These are phyloP conservation scores for Hafferia zeledoni DNA, from an alignment of 2,797 vertebrate species.

Conservation along the genomic window DNA sequence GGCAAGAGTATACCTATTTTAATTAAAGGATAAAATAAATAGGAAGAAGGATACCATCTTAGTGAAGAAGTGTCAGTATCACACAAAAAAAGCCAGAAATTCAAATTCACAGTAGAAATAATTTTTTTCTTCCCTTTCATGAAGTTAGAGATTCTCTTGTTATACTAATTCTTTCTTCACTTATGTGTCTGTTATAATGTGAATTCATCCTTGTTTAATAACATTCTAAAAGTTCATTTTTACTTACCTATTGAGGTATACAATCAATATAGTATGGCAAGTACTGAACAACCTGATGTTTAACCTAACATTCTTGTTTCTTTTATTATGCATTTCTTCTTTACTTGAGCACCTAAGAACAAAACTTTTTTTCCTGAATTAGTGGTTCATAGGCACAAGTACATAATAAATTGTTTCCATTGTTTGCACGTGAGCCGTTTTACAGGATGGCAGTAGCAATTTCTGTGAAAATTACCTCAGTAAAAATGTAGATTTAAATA, in stretches of 20 bases:
- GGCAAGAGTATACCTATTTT: background rate
- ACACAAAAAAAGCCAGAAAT: background rate
- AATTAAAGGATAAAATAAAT: background rate
- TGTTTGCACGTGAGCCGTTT: background rate
- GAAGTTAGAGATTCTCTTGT: background rate
- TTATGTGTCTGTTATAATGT: accelerated
- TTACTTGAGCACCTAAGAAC: background rate
- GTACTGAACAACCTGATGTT: background rate
- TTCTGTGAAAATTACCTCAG: background rate
- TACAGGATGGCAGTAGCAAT: background rate
- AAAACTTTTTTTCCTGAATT: background rate
- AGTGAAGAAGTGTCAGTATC: background rate
- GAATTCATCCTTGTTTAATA: background rate
- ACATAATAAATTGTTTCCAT: background rate
- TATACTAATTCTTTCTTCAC: background rate
- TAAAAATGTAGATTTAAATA: background rate
- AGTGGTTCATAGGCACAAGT: background rate
- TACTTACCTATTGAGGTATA: background rate
- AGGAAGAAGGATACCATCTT: background rate
- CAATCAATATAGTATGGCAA: background rate
- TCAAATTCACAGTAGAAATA: background rate
- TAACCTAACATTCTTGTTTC: background rate
- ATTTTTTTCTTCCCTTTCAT: background rate
- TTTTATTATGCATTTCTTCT: background rate
- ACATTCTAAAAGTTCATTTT: background rate